Evolutionary conservation across 2,113 vertebrate species (phyloP).

Genomic region (Gavialis gangeticus): DNA sequence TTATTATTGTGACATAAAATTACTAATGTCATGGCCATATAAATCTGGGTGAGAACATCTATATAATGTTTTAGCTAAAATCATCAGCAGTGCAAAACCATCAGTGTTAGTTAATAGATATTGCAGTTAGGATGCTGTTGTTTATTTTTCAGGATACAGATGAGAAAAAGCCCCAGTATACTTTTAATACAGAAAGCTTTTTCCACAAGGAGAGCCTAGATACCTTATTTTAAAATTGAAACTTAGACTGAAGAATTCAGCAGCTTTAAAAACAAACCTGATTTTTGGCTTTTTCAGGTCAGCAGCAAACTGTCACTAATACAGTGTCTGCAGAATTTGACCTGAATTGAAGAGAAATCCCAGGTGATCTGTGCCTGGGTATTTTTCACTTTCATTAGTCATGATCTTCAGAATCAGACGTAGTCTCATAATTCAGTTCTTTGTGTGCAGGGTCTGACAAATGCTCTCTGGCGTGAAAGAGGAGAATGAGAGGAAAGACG

Average conservation of each 20-base stretch:
- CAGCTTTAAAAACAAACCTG: neutral
- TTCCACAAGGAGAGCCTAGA: neutral
- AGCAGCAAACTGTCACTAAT: neutral
- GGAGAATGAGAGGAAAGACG: neutral
- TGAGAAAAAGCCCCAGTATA: neutral
- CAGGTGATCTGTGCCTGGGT: neutral
- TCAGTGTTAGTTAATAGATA: neutral
- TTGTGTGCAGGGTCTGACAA: neutral
- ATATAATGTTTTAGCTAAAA: neutral
- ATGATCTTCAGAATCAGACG: neutral
- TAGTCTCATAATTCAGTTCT: neutral
- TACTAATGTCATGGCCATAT: fast-evolving
- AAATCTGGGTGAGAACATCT: neutral
- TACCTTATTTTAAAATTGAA: neutral
- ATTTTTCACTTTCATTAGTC: neutral
- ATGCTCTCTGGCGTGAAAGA: neutral
- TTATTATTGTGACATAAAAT: neutral
- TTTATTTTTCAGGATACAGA: constrained; percentile 1
- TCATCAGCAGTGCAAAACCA: neutral
- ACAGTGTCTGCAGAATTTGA: neutral
- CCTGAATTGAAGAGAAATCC: neutral
- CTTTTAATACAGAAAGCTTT: neutral
- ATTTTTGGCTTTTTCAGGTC: neutral
- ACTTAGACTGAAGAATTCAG: neutral
- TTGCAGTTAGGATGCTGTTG: neutral